Percentiles rank a stretch among this genome's conserved stretches.
These are phyloP conservation scores for Drosophila nr. medialis DNA, from an alignment of 2,888 invertebrate species.

Conservation along the genomic window DNA sequence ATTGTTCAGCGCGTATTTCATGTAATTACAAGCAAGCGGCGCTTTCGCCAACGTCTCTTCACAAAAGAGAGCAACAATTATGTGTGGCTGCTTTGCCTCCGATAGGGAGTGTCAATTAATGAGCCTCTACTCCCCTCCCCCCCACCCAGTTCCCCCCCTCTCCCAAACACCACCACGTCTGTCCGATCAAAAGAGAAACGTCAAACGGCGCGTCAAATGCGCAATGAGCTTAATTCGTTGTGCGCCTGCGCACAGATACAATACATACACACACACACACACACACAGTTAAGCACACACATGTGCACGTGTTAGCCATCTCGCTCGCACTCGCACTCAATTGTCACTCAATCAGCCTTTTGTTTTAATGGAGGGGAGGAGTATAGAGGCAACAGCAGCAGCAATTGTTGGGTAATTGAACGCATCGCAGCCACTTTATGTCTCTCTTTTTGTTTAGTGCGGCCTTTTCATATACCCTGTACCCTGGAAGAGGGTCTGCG, in stretches of 20 bases:
- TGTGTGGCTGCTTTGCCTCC: slow-evolving; percentile 7
- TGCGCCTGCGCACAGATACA: slow-evolving; percentile 54
- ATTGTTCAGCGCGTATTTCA: slow-evolving; percentile 64
- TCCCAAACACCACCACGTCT: slow-evolving; percentile 2
- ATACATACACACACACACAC: slow-evolving; percentile 1
- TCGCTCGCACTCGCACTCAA: slow-evolving; percentile 42
- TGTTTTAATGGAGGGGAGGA: slow-evolving; percentile 55
- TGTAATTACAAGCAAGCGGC: slow-evolving; percentile 65
- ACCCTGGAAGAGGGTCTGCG: background rate
- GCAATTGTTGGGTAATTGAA: slow-evolving; percentile 60
- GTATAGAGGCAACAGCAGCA: background rate
- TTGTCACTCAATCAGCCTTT: slow-evolving; percentile 65
- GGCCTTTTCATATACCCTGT: slow-evolving; percentile 29
- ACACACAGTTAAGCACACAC: background rate
- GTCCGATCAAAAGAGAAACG: slow-evolving; percentile 69
- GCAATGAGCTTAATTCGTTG: slow-evolving; percentile 79
- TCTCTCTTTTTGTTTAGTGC: slow-evolving; percentile 20
- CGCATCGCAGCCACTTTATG: slow-evolving; percentile 65
- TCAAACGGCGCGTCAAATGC: slow-evolving; percentile 82
- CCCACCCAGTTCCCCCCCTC: background rate
- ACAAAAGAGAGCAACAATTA: slow-evolving; percentile 24
- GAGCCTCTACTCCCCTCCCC: background rate
- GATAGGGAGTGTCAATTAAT: slow-evolving; percentile 16
- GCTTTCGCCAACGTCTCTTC: slow-evolving; percentile 38
- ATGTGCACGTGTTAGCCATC: slow-evolving; percentile 26